These are phyloP conservation scores for Notamacropus eugenii DNA, from an alignment of 2,797 vertebrate genomes.

Conservation along the genomic window DNA sequence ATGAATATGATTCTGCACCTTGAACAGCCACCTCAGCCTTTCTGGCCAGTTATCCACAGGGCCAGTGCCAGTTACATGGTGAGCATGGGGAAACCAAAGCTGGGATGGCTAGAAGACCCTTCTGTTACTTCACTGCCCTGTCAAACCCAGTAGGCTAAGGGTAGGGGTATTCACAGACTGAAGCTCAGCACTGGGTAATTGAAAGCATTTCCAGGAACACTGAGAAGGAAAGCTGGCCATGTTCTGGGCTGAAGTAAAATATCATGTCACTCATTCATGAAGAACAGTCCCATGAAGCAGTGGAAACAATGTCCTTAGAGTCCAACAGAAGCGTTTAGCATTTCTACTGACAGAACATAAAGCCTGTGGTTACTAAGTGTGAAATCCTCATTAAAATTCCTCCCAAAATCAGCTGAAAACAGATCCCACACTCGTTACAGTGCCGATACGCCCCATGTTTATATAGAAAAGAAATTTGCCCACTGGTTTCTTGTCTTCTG, in stretches of 20 bases:
- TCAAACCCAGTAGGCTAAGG: slow-evolving; percentile 60
- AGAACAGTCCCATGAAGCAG: slow-evolving; percentile 59
- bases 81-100: slow-evolving; percentile 59
- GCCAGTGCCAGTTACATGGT: slow-evolving; percentile 65
- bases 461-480: slow-evolving; percentile 53
- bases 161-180: slow-evolving; percentile 60
- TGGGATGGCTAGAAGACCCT: slow-evolving; percentile 47
- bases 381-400: slow-evolving; percentile 83
- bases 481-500: slow-evolving; percentile 64
- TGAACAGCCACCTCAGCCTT: slow-evolving; percentile 58
- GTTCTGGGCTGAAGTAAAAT: slow-evolving; percentile 74
- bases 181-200: slow-evolving; percentile 73
- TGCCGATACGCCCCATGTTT: slow-evolving; percentile 58
- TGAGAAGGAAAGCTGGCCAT: slow-evolving; percentile 65
- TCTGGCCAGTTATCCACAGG: not conserved
- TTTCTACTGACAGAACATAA: slow-evolving; percentile 80
- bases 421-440: slow-evolving; percentile 68
- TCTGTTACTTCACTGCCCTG: slow-evolving; percentile 56
- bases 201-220: slow-evolving; percentile 72
- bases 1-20: slow-evolving; percentile 58
- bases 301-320: slow-evolving; percentile 75
- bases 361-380: slow-evolving; percentile 80
- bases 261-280: slow-evolving; percentile 64
- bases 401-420: slow-evolving; percentile 74
- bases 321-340: slow-evolving; percentile 79